A percentile compares a stretch with the other conserved stretches of the same genome.
phyloP scores from a whole-genome alignment of 2,888 invertebrate species.

The Chirona hameri region DNA sequence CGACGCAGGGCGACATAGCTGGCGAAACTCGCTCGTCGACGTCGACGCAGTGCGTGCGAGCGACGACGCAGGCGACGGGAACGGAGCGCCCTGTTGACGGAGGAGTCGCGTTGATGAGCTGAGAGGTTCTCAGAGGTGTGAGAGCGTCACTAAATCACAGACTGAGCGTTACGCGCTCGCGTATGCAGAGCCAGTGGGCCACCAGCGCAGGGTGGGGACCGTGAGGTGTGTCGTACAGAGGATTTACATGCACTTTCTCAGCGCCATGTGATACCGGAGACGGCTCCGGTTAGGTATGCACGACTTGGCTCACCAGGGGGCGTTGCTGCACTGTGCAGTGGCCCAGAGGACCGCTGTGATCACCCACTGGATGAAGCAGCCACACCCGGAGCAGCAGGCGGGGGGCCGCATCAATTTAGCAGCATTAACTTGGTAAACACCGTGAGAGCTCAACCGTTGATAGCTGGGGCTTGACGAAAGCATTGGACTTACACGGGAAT shows the following conservation, averaged over 20 bases:
- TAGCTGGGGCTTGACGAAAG: no score
- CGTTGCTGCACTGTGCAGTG: no score
- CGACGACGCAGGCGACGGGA: background rate
- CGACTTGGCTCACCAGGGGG: no score
- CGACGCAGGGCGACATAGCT: background rate
- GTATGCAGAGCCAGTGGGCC: background rate
- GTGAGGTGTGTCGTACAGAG: background rate
- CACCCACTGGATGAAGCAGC: no score
- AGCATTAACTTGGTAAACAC: no score
- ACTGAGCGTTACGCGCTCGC: background rate
- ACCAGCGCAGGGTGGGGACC: background rate
- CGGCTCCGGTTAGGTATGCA: background rate
- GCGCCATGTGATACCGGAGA: background rate
- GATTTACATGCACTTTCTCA: background rate
- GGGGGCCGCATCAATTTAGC: no score
- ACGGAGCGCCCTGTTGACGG: background rate
- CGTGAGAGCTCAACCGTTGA: no score
- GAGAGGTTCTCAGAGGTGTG: background rate
- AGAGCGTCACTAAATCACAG: background rate
- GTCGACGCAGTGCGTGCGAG: background rate
- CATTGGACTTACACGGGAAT: no score
- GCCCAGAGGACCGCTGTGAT: no score
- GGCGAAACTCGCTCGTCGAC: background rate
- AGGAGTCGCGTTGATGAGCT: background rate
- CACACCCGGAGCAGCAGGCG: no score